phyloP scores from a whole-genome alignment of 1,140 invertebrate species.

The Danaus melanippus region DNA sequence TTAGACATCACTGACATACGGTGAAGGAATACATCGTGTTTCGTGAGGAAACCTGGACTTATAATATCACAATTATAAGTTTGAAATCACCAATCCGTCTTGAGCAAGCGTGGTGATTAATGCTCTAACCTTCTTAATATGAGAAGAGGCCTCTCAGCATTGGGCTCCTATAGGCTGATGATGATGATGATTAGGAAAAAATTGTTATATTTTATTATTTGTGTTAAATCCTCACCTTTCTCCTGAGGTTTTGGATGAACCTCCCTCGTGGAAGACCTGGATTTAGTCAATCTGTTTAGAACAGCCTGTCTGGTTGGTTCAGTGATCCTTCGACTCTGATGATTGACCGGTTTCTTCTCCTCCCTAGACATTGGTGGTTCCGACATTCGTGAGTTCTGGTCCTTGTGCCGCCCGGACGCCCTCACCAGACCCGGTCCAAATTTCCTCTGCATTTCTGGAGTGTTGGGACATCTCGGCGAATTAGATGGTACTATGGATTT shows the following conservation, averaged over 20 bases:
- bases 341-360: conserved; percentile 45
- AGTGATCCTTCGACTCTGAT: conserved; percentile 55
- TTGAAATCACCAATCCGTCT: too few relatives aligned
- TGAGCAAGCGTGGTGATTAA: too few relatives aligned
- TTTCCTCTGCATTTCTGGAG: conserved; percentile 67
- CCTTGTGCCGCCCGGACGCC: conserved; percentile 39
- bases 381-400: conserved; percentile 50
- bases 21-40: too few relatives aligned
- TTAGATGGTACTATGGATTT: conserved; percentile 55
- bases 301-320: conserved; percentile 55
- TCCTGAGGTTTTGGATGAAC: conserved; percentile 56
- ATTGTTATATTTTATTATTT: too few relatives aligned
- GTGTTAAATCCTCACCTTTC: conserved; percentile 63
- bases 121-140: too few relatives aligned
- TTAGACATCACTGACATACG: too few relatives aligned
- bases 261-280: conserved; percentile 64
- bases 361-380: conserved; percentile 47
- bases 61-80: too few relatives aligned
- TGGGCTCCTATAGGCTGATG: too few relatives aligned
- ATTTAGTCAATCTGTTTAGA: conserved; percentile 60
- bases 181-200: not conserved
- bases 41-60: too few relatives aligned
- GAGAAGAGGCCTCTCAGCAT: too few relatives aligned
- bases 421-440: conserved; percentile 61
- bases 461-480: conserved; percentile 66